Base-by-base conservation (phyloP, 2,888 invertebrate genomes). In the Leucoptera coffeella region DNA sequence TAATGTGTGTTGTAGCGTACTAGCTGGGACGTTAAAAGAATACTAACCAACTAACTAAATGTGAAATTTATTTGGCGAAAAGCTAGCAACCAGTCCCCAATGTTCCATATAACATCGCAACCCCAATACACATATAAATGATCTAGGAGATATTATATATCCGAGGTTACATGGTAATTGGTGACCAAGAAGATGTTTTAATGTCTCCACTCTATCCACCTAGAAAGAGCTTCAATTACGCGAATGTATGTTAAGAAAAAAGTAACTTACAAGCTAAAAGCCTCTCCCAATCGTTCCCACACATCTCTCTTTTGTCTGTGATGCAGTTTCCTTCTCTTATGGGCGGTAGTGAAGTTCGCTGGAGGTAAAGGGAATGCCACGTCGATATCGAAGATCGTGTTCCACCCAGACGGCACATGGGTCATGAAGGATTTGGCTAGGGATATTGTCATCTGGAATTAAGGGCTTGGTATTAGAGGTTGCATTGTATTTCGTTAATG, bases 301-400 rank as follows among this genome's bases (percentile, higher is more conserved):
- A 79, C 44, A 26, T 78, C 73, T 17, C 77, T 55, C 32, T 74
- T 69, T 37, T 75, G 74, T 14, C 58, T 40, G 33, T 61, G 55
- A 36, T 64, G 65, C n/a, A 55, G 37, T 29, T 57, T 60, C 35
- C 43, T 49, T 12, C 51, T 44, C 21, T 39, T 46, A 14, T 43
- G 40, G 12, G 42, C 42, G 29, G 41, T 52, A 1, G 58, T 53
- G 32, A 59, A 43, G 30, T 56, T 54, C 3, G 53, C 50, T 28
- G 62, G 61, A 1, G 73, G 73, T 7, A 75, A 38, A 0, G 67
- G 64, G 36, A 72, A 80, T 9, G 74, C 55, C 2, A 77, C 61
- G 30, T 80, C 80, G 20, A 76, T 65, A 44, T 81, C 81, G 19
- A 73, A 40, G 1, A 67, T 58, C 1, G 75, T 42, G 32, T 77